Evolutionary conservation across 92 coral and sea anemone genomes (phyloP), one percentile per base, ranked within the genome.

Genomic region (Meandrina meandrites): DNA sequence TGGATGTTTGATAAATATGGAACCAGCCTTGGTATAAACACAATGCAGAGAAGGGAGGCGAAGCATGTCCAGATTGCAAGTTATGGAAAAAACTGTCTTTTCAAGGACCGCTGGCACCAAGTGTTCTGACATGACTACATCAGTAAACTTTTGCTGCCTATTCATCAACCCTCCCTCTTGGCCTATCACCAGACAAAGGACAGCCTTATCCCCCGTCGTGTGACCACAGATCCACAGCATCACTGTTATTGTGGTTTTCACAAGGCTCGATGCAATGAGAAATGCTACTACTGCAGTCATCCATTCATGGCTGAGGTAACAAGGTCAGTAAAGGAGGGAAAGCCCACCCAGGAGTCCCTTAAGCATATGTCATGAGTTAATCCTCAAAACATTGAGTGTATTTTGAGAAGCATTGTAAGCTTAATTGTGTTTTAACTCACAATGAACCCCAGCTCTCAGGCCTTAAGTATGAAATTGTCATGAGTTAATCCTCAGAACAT

Each of bases 21-120:
- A 3, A 79, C 76, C 27, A 91, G 95, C 40, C 69, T 87, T 1
- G 93, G 91, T 40, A 74, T 89, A 9, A 83, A 81, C 71, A 88
- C 93, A 17, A n/a, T n/a, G n/a, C n/a, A n/a, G n/a, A n/a, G 96
- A 1, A 51, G 93, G 32, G 96, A 93, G 79, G 93, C 91, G 7
- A 93, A 93, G 66, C 93, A 93, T 73, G 89, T 85, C 10, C 93
- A 90, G 54, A 88, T 93, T 79, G 84, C 89, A 0, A 93, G 93
- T 62, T 93, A 84, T 81, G 91, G 88, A 1, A 93, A 72, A 85
- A 88, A 93, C 89, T n/a, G 86, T 22, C 80, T 7, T 22, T 86
- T 30, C 78, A 90, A 88, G 50, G 77, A 90, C 17, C 48, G 91
- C 9, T 90, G 96, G 92, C 68, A 18, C 18, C 87, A 87, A 14